Percentiles rank a stretch among this genome's conserved stretches.
These are phyloP conservation scores for Eonycteris spelaea DNA, from an alignment of 2,113 vertebrate species.

Conservation along the genomic window DNA sequence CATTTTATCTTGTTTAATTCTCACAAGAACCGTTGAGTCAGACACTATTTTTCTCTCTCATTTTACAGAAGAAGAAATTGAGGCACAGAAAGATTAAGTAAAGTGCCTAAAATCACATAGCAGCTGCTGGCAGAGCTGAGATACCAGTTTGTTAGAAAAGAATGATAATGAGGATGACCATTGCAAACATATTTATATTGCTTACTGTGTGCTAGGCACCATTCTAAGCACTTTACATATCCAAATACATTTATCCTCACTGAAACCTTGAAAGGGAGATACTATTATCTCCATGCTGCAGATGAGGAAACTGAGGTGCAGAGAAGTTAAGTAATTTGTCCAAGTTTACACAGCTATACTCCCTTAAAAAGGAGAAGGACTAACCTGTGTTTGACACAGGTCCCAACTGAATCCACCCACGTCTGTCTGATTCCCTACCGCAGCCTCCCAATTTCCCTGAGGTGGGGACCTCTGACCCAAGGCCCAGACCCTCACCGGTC, in stretches of 20 bases:
- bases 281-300: background rate
- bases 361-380: background rate
- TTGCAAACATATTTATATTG: background rate
- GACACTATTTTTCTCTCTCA: background rate
- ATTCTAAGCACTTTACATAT: background rate
- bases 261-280: background rate
- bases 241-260: background rate
- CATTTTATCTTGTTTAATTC: background rate
- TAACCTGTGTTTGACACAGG: background rate
- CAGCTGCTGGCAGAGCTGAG: background rate
- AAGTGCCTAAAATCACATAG: background rate
- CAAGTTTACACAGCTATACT: background rate
- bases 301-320: background rate
- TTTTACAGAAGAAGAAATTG: background rate
- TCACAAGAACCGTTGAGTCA: background rate
- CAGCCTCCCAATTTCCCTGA: background rate
- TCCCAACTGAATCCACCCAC: background rate
- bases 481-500: slow-evolving; percentile 84
- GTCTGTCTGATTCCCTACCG: background rate
- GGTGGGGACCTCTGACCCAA: background rate
- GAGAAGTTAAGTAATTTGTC: background rate
- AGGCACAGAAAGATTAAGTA: background rate
- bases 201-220: background rate
- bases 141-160: background rate
- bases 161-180: background rate